These are phyloP conservation scores for Neuroterus valhalla DNA, from an alignment of 1,140 invertebrate species.

Conservation along the genomic window DNA sequence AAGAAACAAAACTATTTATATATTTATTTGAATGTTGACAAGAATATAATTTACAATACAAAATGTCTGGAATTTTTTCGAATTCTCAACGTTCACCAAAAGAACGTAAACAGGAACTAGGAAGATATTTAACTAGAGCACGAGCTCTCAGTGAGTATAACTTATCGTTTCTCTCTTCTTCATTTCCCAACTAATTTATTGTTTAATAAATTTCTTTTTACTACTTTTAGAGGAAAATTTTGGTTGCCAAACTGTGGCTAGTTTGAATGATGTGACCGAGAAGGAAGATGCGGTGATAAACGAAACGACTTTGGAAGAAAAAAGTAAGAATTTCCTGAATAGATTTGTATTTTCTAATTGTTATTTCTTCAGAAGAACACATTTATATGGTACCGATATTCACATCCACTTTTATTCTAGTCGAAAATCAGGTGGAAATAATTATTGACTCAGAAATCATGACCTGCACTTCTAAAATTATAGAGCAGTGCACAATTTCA, in stretches of 20 bases:
- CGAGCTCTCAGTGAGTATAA: constrained; percentile 51
- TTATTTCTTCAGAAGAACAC: constrained; percentile 9
- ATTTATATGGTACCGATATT: constrained; percentile 32
- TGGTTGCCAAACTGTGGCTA: constrained; percentile 43
- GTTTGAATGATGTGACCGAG: constrained; percentile 48
- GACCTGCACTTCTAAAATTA: constrained; percentile 56
- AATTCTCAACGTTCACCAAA: constrained; percentile 42
- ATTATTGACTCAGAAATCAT: constrained; percentile 65
- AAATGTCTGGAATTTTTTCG: not conserved
- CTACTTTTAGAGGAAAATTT: constrained; percentile 49
- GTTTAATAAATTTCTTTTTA: constrained; percentile 1
- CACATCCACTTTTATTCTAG: constrained; percentile 42
- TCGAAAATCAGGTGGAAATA: constrained; percentile 58
- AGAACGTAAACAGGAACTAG: constrained; percentile 51
- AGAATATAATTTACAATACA: too few relatives aligned
- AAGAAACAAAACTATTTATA: too few relatives aligned
- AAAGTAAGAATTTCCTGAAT: constrained; percentile 49
- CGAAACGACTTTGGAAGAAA: constrained; percentile 55
- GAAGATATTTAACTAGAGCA: constrained; percentile 42
- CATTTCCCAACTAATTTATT: not conserved
- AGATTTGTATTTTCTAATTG: constrained; percentile 4
- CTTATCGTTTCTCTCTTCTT: not conserved
- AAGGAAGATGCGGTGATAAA: constrained; percentile 54
- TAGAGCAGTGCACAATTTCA: constrained; percentile 52
- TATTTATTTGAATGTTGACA: too few relatives aligned